phyloP scores from a whole-genome alignment of 2,888 invertebrate genomes.

The Mactromeris polynyma region DNA sequence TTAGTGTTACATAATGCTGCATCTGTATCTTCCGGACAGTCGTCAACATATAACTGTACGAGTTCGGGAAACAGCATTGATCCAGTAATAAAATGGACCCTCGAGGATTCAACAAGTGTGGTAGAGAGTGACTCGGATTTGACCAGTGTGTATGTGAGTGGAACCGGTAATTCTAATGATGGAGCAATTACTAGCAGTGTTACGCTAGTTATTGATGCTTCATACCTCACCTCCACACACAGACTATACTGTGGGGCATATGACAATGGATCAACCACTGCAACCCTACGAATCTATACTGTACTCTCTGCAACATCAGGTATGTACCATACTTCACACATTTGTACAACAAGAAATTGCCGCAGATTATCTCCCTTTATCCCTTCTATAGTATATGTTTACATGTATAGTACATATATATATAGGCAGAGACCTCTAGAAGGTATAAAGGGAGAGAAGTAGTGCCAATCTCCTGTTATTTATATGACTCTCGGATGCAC shows the following conservation, averaged over 20 bases:
- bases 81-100: conserved; percentile 33
- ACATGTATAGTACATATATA: too few species aligned
- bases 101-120: neutral
- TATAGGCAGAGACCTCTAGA: too few species aligned
- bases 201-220: neutral
- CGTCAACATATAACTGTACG: conserved; percentile 26
- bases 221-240: neutral
- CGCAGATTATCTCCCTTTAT: too few species aligned
- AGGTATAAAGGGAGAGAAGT: too few species aligned
- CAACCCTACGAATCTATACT: conserved; percentile 2
- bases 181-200: conserved; percentile 38
- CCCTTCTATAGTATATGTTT: too few species aligned
- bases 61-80: conserved; percentile 27
- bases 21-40: neutral
- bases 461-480: too few species aligned
- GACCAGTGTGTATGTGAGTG: neutral
- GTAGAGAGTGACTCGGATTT: neutral
- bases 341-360: neutral
- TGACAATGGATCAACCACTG: neutral
- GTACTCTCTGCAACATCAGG: neutral
- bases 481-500: too few species aligned
- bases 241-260: conserved; percentile 27
- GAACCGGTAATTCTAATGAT: conserved; percentile 13
- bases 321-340: too few species aligned
- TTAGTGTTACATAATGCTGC: conserved; percentile 34